Evolutionary conservation across 1,140 invertebrate species (phyloP), one percentile per base, ranked within the genome.

Genomic region (Grapholita molesta): DNA sequence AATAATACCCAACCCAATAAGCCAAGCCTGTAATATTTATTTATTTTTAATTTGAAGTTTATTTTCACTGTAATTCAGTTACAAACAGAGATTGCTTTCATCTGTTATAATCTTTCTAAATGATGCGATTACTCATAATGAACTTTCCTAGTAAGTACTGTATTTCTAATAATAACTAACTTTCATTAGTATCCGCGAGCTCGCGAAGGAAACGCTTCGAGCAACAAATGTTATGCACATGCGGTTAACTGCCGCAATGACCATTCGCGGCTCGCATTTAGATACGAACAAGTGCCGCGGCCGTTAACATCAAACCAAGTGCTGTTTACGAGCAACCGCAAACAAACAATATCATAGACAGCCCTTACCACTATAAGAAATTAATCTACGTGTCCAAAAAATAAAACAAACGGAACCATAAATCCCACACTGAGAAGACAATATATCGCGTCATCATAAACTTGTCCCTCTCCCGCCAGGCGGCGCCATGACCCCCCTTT

Each of bases 341-440:
- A 75, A 76, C 53, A 72, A 66, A 69, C 72, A 69, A 77, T 68
- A 72, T 70, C 70, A 75, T 61, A 61, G 75, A 76, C 74, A 72
- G 73, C 64, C 64, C 68, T 52, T 25, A 23, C 23, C 74, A 80
- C 75, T 83, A 82, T 81, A 82, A 79, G 76, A 80, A 83, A 82
- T 83, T 83, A 83, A 84, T 85, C 79, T 74, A 75, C 77, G 75
- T 81, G 76, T 78, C 77, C 79, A 80, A 80, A 82, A 85, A 84
- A 83, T 81, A 85, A 89, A 83, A 84, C 80, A 85, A 88, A 82
- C 78, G 78, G 57, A 76, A 80, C 73, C 74, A 80, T 87, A 80
- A 84, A 85, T 85, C 82, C 86, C 89, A 89, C 86, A 87, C 84
- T 82, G 80, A 71, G 82, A 83, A 84, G 85, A 86, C 79, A 85